A percentile compares a stretch with the other conserved stretches of the same genome.
phyloP scores from a whole-genome alignment of 2,113 vertebrate species.

The Cinclus mexicanus region DNA sequence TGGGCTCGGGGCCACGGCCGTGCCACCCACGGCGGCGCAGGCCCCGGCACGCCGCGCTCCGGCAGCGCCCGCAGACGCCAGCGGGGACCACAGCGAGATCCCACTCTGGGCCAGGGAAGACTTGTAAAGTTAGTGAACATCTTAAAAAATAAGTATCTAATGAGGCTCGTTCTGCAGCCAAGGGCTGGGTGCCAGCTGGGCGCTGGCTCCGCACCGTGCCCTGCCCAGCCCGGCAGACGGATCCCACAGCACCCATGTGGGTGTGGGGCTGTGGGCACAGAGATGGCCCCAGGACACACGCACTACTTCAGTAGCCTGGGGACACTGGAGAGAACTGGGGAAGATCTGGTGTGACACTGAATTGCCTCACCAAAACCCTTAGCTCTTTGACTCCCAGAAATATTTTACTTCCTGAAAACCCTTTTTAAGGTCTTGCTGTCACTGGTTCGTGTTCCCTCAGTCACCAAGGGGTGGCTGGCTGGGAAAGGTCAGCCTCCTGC shows the following conservation, averaged over 20 bases:
- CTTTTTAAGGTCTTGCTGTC: no score
- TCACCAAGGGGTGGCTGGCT: not conserved
- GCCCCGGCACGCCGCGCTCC: not conserved
- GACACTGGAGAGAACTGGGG: not conserved
- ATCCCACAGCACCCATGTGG: rapidly evolving
- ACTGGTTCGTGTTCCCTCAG: rapidly evolving
- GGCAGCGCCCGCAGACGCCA: not conserved
- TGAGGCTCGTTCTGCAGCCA: not conserved
- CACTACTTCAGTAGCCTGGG: rapidly evolving
- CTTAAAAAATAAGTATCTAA: not conserved
- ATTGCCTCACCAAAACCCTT: not conserved
- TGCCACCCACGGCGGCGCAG: not conserved
- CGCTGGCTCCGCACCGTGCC: rapidly evolving
- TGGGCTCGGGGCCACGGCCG: not conserved
- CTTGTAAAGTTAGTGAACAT: not conserved
- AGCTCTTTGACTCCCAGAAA: not conserved
- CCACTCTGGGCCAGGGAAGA: not conserved
- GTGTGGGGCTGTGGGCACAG: not conserved
- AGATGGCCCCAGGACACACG: rapidly evolving
- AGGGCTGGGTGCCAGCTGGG: not conserved
- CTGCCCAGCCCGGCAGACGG: not conserved
- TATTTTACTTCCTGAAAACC: not conserved
- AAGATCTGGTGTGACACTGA: rapidly evolving
- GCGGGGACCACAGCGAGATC: not conserved
- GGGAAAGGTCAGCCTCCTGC: not conserved